Evolutionary conservation across 2,888 invertebrate species (phyloP), one percentile per base, ranked within the genome.

Genomic region (Cerastis rubricosa): DNA sequence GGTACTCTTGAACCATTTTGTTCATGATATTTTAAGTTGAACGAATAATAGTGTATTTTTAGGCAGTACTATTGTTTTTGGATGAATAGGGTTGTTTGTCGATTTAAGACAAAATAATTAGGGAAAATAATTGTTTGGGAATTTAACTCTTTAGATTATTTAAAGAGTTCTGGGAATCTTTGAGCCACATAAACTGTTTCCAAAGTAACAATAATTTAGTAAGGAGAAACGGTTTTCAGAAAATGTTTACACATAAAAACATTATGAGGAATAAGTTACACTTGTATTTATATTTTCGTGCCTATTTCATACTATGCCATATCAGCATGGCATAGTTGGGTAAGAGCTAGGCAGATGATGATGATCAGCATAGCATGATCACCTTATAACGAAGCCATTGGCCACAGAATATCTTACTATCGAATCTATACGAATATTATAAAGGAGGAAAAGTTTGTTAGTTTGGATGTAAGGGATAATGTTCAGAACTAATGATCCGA

Each of bases 1-100:
- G n/a, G n/a, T 25, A 4, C 65, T 76, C 29, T 68, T 71, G 51
- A 65, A 73, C 22, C 25, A 73, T 77, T 79, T 82, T 76, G 74
- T 78, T 63, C 64, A 49, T 72, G 57, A 71, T 74, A 71, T 80
- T 84, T 77, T 77, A 47, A 66, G 29, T 57, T 71, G 61, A 70
- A 70, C 7, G 35, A 64, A 81, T 63, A 66, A 54, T 54, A 47
- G 66, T 67, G 11, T 65, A 57, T 76, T 81, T 81, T 81, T 69
- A 49, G 68, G 29, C 40, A 47, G 25, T 29, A 22, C 45, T 68
- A 35, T 65, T 71, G 43, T 71, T 71, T 67, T 25, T 43, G 17
- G 6, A 49, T 59, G 63, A 85, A 81, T 80, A 19, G 47, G 25
- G 9, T 7, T 54, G 57, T 61, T 69, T 76, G 19, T 61, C 76